Base-by-base conservation (phyloP, 2,797 vertebrate genomes). In the Pseudomugil gertrudae region DNA sequence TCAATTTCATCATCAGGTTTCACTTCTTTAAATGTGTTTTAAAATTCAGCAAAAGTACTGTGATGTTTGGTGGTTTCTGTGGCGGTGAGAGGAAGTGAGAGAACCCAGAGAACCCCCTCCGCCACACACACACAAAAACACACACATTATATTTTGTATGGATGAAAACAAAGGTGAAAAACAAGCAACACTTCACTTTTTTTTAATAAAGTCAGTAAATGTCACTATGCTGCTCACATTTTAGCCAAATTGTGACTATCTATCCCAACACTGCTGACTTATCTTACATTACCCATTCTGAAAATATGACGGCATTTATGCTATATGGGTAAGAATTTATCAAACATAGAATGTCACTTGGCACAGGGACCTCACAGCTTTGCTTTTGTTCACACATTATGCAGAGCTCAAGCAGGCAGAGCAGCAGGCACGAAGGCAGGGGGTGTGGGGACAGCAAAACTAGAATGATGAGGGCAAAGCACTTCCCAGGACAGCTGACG, bases 401-500 rank as follows among this genome's bases (percentile, higher is more conserved):
- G 63, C 70, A 79, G 63, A 54, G 36, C 57, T 61, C 65, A 64
- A 58, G 68, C 69, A 69, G 56, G 69, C 70, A 57, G 74, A 83
- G 43, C 69, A 79, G 74, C 61, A 66, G 78, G 60, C 76, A 80
- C 47, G 24, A 43, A 81, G 76, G 66, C 50, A 67, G 67, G 69
- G 26, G 63, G 69, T 63, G 40, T 60, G 69, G 63, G 77, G 32
- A 32, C 66, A 74, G 72, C 58, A 60, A 67, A 76, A 77, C 50
- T 38, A 29, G 43, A 71, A 76, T 72, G 74, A 78, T 55, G 67
- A 87, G 86, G 78, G 75, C 80, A 86, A 74, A 81, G 76, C 72
- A 73, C 77, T 74, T 85, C 80, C 84, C 82, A 84, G 83, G 84
- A 81, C 80, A 83, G 88, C 89, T 90, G 89, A 92, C 83, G 67